A percentile compares a stretch with the other conserved stretches of the same genome.
Conservation (phyloP, 2,888 invertebrate species). For the Drosophila buzzatii region DNA sequence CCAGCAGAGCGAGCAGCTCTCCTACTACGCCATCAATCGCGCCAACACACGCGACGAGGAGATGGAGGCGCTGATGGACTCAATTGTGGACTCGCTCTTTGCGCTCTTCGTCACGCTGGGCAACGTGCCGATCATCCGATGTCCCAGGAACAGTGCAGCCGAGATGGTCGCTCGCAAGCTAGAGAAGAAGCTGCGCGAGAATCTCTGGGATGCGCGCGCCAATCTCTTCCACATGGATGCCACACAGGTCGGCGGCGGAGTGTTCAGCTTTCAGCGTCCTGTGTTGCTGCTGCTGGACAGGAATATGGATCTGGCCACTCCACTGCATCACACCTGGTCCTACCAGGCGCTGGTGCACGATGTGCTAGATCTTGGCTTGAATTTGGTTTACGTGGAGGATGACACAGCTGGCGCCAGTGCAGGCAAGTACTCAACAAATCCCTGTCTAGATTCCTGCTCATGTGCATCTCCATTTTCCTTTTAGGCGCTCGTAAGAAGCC, state of each 20-base stretch:
- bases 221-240: slow-evolving; percentile 96
- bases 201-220: slow-evolving; percentile 97
- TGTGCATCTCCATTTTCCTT: not conserved
- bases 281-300: slow-evolving; percentile 96
- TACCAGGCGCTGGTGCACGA: slow-evolving; percentile 99
- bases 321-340: slow-evolving; percentile 99
- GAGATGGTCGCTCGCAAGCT: slow-evolving; percentile 99
- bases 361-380: slow-evolving; percentile 95
- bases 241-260: slow-evolving; percentile 89
- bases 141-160: slow-evolving; percentile 98
- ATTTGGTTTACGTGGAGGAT: slow-evolving; percentile 91
- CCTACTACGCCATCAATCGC: slow-evolving; percentile 98
- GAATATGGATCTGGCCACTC: slow-evolving; percentile 98
- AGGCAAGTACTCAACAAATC: slow-evolving; percentile 44
- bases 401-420: slow-evolving; percentile 85
- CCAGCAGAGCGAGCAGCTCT: slow-evolving; percentile 95
- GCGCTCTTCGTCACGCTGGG: slow-evolving; percentile 99
- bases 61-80: slow-evolving; percentile 97
- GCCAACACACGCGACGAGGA: slow-evolving; percentile 97
- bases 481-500: slow-evolving; percentile 91
- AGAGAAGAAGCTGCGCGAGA: slow-evolving; percentile 98
- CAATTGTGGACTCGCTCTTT: slow-evolving; percentile 97
- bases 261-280: slow-evolving; percentile 96
- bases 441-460: no score
- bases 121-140: slow-evolving; percentile 87